These are phyloP conservation scores for Gallinago paraguaiae DNA, from an alignment of 2,113 vertebrate species.

Conservation along the genomic window DNA sequence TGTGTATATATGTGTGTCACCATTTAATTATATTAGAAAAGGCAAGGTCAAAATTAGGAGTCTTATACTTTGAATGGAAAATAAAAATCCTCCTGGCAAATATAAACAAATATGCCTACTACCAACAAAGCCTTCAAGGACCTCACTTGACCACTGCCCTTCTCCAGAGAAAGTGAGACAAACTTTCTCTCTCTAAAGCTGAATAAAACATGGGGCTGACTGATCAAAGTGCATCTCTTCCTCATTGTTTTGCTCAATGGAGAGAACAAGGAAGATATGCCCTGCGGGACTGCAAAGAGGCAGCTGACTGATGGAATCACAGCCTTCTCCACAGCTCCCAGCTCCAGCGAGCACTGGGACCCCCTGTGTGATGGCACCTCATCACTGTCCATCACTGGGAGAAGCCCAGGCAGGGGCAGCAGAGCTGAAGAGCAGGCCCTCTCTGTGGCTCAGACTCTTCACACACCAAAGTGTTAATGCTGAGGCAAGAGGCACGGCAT, in stretches of 20 bases:
- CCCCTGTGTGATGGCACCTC: fast-evolving
- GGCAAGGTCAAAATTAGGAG: neutral
- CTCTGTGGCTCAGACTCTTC: neutral
- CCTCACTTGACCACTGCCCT: neutral
- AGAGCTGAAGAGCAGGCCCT: neutral
- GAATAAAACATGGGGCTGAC: neutral
- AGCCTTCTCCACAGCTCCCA: neutral
- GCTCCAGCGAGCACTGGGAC: fast-evolving
- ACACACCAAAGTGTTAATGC: fast-evolving
- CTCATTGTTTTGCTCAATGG: neutral
- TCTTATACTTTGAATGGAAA: neutral
- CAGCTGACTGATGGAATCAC: neutral
- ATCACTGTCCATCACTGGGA: fast-evolving
- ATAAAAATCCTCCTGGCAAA: neutral
- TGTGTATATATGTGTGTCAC: neutral
- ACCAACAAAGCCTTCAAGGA: neutral
- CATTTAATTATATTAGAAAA: neutral
- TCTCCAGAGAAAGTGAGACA: neutral
- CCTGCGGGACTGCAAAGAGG: neutral
- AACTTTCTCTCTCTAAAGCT: neutral
- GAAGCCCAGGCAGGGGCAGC: neutral
- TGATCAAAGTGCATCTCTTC: neutral
- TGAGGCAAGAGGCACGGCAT: neutral
- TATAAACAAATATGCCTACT: neutral
- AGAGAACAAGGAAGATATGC: neutral